A percentile compares a stretch with the other conserved stretches of the same genome.
Evolutionary conservation across 2,113 vertebrate species (phyloP).

Genomic region (Phainopepla nitens): DNA sequence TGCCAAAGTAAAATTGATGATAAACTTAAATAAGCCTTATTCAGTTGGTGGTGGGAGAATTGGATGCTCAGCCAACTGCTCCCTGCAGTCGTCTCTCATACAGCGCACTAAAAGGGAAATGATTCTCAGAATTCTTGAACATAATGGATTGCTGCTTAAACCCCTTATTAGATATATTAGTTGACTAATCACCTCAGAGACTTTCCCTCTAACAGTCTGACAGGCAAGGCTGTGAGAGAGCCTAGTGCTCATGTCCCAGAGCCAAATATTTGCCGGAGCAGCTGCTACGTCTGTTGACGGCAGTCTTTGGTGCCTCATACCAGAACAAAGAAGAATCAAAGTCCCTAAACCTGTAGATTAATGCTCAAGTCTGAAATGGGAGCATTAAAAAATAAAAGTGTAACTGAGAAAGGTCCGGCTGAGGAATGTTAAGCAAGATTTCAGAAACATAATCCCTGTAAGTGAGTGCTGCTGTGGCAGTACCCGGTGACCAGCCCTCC

Average conservation of each 20-base stretch:
- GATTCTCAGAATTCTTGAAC: conserved; percentile 27
- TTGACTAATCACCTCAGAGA: conserved; percentile 44
- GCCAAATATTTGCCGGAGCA: background rate
- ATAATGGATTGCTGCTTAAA: conserved; percentile 30
- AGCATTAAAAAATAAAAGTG: conserved; percentile 25
- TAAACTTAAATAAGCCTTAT: background rate
- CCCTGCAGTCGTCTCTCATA: background rate
- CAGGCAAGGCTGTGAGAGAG: background rate
- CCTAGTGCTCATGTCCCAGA: background rate
- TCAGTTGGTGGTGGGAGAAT: background rate
- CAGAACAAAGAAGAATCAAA: conserved; percentile 25
- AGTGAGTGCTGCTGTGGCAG: background rate
- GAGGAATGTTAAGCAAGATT: conserved; percentile 27
- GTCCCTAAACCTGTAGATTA: conserved; percentile 34
- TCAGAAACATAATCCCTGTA: background rate
- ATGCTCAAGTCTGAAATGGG: conserved; percentile 16
- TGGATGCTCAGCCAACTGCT: background rate
- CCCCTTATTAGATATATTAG: conserved; percentile 7
- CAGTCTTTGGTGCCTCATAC: background rate
- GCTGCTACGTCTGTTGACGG: conserved; percentile 10
- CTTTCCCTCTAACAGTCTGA: background rate
- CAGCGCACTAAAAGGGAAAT: background rate
- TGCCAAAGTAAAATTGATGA: background rate
- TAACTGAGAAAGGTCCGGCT: background rate
- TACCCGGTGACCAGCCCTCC: background rate